Conservation (phyloP, 2,113 vertebrate genomes). For the Oostethus manadensis region DNA sequence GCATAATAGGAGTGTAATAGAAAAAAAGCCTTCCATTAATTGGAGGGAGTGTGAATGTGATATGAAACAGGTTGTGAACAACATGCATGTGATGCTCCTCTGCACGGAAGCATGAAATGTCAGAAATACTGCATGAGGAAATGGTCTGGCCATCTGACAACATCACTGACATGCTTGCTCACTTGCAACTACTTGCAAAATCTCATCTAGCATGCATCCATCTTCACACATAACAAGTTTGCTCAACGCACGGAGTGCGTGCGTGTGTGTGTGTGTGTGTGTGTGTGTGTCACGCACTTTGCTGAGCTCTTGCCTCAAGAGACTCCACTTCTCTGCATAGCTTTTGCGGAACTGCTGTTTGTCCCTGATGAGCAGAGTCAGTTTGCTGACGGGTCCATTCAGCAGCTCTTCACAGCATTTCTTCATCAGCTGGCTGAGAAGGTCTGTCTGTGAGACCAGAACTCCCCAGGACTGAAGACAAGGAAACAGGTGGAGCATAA, state of each 20-base stretch:
- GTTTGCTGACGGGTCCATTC: conserved; percentile 84
- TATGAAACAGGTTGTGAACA: conserved; percentile 29
- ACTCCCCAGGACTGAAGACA: conserved; percentile 82
- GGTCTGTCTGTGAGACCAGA: conserved; percentile 82
- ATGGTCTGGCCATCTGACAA: conserved; percentile 8
- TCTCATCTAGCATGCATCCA: not conserved
- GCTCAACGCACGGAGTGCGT: not conserved
- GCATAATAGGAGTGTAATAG: not conserved
- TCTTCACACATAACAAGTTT: not conserved
- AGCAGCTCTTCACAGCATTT: conserved; percentile 83
- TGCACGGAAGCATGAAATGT: conserved; percentile 7
- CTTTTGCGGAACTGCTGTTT: conserved; percentile 89
- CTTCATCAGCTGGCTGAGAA: conserved; percentile 81
- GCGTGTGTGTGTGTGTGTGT: conserved; percentile 6
- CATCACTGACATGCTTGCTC: not conserved
- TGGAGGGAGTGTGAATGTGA: not conserved
- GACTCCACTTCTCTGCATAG: conserved; percentile 85
- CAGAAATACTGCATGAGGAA: conserved; percentile 22
- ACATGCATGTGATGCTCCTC: not conserved
- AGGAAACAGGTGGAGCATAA: not conserved
- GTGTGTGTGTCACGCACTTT: conserved; percentile 34
- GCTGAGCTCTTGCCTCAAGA: conserved; percentile 81
- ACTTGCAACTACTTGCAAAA: not conserved
- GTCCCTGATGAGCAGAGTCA: conserved; percentile 86
- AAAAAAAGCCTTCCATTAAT: not conserved